These are phyloP conservation scores for Sinelater perroti DNA, from an alignment of 2,888 invertebrate genomes.

Conservation along the genomic window DNA sequence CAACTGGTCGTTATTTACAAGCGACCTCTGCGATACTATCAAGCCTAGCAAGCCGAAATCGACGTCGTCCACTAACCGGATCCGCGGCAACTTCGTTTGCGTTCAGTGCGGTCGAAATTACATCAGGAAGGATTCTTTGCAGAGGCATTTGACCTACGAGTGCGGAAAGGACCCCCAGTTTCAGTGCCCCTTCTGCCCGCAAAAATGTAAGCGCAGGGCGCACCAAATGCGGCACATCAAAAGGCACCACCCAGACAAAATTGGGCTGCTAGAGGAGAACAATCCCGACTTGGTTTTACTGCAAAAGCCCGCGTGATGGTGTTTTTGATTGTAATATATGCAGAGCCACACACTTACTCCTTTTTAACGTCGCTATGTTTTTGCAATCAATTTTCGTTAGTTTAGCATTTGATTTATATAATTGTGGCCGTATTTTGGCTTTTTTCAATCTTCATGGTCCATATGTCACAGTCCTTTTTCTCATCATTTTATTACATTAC, in stretches of 20 bases:
- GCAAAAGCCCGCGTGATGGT: too few species aligned
- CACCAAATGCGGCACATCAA: slow-evolving; percentile 67
- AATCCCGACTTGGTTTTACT: slow-evolving; percentile 58
- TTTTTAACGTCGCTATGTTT: too few species aligned
- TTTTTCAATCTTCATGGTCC: too few species aligned
- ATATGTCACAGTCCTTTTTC: too few species aligned
- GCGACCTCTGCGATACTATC: not conserved
- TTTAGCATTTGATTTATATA: too few species aligned
- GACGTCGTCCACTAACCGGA: slow-evolving; percentile 59
- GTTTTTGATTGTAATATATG: too few species aligned
- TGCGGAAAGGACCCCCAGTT: slow-evolving; percentile 77
- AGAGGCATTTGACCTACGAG: slow-evolving; percentile 79
- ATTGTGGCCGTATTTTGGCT: too few species aligned
- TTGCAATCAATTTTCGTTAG: too few species aligned
- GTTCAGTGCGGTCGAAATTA: slow-evolving; percentile 80
- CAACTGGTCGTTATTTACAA: not conserved
- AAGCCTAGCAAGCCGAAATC: slow-evolving; percentile 45
- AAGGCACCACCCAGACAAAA: slow-evolving; percentile 64
- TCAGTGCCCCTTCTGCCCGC: slow-evolving; percentile 75
- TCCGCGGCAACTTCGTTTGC: slow-evolving; percentile 62
- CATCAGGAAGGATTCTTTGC: slow-evolving; percentile 78
- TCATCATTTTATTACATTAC: too few species aligned
- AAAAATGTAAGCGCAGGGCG: slow-evolving; percentile 73
- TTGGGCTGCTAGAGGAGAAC: slow-evolving; percentile 61
- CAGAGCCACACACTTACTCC: too few species aligned